Base-by-base conservation (phyloP, 1,140 invertebrate species). In the Apis cerana region DNA sequence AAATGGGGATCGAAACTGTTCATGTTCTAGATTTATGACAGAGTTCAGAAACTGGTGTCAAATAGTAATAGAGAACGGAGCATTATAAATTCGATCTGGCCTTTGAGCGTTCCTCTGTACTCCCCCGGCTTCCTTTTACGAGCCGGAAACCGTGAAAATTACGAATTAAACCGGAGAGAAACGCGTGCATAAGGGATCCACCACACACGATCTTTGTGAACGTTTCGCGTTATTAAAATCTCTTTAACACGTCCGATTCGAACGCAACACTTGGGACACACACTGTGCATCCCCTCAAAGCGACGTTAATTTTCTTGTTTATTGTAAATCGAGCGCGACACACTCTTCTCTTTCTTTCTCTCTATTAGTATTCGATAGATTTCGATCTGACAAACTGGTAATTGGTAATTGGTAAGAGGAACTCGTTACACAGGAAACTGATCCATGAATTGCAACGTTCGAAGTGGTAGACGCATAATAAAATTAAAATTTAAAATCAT, bases 321-420 rank as follows among this genome's bases (percentile, higher is more conserved):
- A 27, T 52, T 27, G 23, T 12, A 19, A 54, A 71, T 71, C 69
- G n/a, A 33, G n/a, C 23, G 23, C 27, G 62, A 27, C 9, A 21
- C 23, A 15, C 1, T 21, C 13, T 10, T 7, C 5, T 7, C 33
- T 43, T 0, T 43, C 4, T 43, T 5, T 43, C 33, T 43, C 5
- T 43, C 33, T 71, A 27, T 71, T 71, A n/a, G n/a, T n/a, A n/a
- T n/a, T n/a, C n/a, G n/a, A n/a, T n/a, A 27, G n/a, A 71, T 71
- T 56, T 71, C 50, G 48, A 71, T 54, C 50, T 11, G 48, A 10
- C n/a, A 15, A 75, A 64, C 50, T 27, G 43, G 17, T 33, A 33
- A 33, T 33, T 7, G 43, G 64, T 64, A 75, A 75, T 64, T 75
- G 23, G n/a, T 50, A 43, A 75, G 11, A 48, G 13, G 23, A 75